phyloP scores from a whole-genome alignment of 2,113 vertebrate genomes.

The Budorcas taxicolor region DNA sequence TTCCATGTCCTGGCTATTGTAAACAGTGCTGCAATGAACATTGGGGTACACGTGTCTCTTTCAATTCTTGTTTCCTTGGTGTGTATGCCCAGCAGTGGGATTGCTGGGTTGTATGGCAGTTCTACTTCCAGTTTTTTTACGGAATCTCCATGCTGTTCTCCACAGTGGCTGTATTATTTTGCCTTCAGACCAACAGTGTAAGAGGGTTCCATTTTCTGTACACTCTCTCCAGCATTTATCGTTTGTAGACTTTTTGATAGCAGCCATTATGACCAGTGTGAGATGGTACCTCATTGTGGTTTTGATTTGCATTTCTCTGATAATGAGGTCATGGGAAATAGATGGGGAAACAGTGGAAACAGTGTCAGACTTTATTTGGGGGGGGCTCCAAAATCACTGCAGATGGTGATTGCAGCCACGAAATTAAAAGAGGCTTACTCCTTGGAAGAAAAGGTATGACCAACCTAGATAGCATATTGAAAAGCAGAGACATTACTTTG shows the following conservation, averaged over 20 bases:
- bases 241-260: neutral
- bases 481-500: no score
- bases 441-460: no score
- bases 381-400: no score
- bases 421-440: no score
- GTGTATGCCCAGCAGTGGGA: neutral
- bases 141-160: neutral
- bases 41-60: neutral
- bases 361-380: no score
- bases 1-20: neutral
- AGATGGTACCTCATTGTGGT: neutral
- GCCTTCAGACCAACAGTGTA: neutral
- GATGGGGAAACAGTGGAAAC: no score
- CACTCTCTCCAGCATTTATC: neutral
- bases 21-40: neutral
- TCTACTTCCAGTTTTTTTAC: neutral
- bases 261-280: neutral
- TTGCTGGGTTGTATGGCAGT: neutral
- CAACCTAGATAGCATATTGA: no score
- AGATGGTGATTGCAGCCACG: no score
- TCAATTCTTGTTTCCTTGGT: neutral
- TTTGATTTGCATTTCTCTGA: neutral
- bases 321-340: neutral
- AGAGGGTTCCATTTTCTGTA: neutral
- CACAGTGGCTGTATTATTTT: neutral